phyloP scores from a whole-genome alignment of 2,797 vertebrate genomes.

The Mus spretus region DNA sequence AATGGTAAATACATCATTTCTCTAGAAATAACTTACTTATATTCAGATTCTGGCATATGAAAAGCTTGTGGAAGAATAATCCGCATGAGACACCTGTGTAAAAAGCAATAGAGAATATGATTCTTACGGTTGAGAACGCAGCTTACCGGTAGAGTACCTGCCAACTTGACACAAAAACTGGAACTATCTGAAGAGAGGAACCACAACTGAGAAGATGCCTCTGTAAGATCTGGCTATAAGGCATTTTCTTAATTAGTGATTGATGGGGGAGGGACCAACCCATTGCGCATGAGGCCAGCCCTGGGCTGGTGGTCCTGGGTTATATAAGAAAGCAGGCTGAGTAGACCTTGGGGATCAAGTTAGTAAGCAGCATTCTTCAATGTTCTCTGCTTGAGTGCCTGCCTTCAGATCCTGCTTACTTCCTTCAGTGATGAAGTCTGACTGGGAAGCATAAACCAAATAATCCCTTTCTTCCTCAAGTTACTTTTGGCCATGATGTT shows the following conservation, averaged over 20 bases:
- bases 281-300: neutral
- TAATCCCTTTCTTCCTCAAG: neutral
- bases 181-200: neutral
- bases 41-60: constrained; percentile 84
- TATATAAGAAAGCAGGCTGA: neutral
- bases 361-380: neutral
- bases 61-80: constrained; percentile 90
- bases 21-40: constrained; percentile 87
- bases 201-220: neutral
- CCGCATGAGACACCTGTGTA: constrained; percentile 93
- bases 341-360: neutral
- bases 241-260: neutral
- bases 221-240: neutral
- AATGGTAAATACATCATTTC: constrained; percentile 45
- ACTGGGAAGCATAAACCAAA: neutral
- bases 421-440: neutral
- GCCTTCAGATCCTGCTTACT: neutral
- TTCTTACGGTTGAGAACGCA: constrained; percentile 15
- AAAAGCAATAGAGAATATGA: constrained; percentile 69
- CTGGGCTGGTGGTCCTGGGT: neutral
- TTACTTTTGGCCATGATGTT: neutral
- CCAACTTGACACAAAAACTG: neutral
- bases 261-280: neutral
- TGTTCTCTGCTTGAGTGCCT: neutral
- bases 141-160: neutral